These are phyloP conservation scores for Cheilinus undulatus DNA, from an alignment of 2,113 vertebrate genomes.

Conservation along the genomic window DNA sequence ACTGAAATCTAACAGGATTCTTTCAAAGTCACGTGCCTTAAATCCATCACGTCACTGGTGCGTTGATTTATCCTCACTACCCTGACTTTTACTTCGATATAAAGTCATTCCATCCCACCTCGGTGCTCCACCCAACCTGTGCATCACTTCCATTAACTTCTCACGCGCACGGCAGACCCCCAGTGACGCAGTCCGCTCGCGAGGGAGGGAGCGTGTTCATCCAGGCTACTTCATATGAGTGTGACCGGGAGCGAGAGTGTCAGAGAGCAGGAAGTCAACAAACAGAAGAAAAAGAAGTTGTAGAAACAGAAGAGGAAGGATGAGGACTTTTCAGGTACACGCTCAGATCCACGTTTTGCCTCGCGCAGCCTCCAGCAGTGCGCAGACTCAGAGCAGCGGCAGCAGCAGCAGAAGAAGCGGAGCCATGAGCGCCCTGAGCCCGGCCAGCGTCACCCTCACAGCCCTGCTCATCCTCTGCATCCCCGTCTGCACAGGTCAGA, in stretches of 20 bases:
- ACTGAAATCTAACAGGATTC: too few species aligned
- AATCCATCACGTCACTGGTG: too few species aligned
- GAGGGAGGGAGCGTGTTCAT: slow-evolving; percentile 55
- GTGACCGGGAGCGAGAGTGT: slow-evolving; percentile 51
- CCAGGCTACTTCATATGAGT: slow-evolving; percentile 73
- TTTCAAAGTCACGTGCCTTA: too few species aligned
- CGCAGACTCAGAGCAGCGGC: slow-evolving; percentile 28
- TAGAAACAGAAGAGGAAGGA: slow-evolving; percentile 18
- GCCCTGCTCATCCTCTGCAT: slow-evolving; percentile 76
- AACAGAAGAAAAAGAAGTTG: background rate
- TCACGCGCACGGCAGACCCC: slow-evolving; percentile 6
- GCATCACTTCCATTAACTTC: slow-evolving; percentile 23
- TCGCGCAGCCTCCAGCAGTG: slow-evolving; percentile 61
- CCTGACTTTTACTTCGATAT: background rate
- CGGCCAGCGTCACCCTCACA: slow-evolving; percentile 68
- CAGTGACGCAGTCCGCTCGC: slow-evolving; percentile 70
- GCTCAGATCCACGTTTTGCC: slow-evolving; percentile 42
- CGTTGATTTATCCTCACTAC: too few species aligned
- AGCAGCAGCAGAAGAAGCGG: too few species aligned
- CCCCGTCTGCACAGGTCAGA: slow-evolving; percentile 77
- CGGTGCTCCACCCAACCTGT: too few species aligned
- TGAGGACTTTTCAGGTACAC: slow-evolving; percentile 71
- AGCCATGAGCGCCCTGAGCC: slow-evolving; percentile 65
- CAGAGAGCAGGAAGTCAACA: slow-evolving; percentile 55
- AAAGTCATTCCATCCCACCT: background rate